Evolutionary conservation across 2,797 vertebrate genomes (phyloP).

Genomic region (Diglossa cyanea): DNA sequence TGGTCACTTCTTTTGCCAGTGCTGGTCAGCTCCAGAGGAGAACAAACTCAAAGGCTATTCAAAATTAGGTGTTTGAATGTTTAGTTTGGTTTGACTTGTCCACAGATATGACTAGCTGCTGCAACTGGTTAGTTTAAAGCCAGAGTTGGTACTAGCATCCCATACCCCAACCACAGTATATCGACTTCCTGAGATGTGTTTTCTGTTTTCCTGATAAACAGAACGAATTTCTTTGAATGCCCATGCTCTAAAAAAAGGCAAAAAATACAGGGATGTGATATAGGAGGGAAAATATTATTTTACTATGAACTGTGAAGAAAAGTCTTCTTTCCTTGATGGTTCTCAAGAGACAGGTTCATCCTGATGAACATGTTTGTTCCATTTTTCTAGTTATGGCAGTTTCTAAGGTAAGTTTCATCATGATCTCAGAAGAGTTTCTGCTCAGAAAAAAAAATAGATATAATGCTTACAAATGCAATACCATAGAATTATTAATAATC

Average conservation of each 20-base stretch:
- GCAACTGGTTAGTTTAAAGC: not conserved
- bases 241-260: not conserved
- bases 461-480: not conserved
- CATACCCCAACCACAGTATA: not conserved
- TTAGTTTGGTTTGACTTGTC: not conserved
- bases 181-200: fast-evolving
- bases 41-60: not conserved
- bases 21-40: not conserved
- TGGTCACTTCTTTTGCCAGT: not conserved
- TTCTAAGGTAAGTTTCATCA: not conserved
- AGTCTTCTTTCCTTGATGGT: not conserved
- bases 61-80: not conserved
- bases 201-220: not conserved
- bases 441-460: not conserved
- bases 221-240: not conserved
- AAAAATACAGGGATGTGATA: not conserved
- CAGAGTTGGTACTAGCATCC: not conserved
- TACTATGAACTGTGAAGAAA: not conserved
- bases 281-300: not conserved
- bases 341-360: not conserved
- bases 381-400: not conserved
- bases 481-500: not conserved
- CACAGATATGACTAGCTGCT: not conserved
- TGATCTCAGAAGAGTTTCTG: not conserved
- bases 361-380: not conserved